phyloP scores from a whole-genome alignment of 2,113 vertebrate genomes.

The Sorex araneus region DNA sequence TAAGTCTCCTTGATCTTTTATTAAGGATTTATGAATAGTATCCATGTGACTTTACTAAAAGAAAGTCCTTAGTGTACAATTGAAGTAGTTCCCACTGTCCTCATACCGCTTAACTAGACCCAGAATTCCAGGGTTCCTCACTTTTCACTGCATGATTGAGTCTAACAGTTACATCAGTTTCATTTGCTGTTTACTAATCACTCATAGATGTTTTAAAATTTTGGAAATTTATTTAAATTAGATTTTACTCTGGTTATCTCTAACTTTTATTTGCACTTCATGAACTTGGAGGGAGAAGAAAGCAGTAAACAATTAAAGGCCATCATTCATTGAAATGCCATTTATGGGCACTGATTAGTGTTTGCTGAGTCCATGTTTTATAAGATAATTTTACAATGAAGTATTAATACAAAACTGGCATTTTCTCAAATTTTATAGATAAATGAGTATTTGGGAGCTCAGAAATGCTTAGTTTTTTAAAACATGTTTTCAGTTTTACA shows the following conservation, averaged over 20 bases:
- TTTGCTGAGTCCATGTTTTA: background rate
- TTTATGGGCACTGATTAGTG: background rate
- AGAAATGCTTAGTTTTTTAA: conserved; percentile 39
- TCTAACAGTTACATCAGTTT: background rate
- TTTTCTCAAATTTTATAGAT: conserved; percentile 20
- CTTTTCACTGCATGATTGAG: background rate
- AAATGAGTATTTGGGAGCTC: background rate
- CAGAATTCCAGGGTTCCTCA: conserved; percentile 2
- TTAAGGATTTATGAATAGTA: conserved; percentile 20
- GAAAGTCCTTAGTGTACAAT: background rate
- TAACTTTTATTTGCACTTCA: background rate
- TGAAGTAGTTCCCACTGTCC: background rate
- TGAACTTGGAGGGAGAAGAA: background rate
- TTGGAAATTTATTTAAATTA: background rate
- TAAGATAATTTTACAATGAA: conserved; percentile 22
- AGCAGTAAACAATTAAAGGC: background rate
- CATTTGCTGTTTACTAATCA: background rate
- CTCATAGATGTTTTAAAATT: conserved; percentile 7
- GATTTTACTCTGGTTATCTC: background rate
- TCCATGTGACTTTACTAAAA: conserved; percentile 22
- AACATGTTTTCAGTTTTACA: conserved; percentile 49
- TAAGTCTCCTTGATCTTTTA: background rate
- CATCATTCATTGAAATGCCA: background rate
- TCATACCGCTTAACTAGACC: background rate
- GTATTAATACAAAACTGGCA: background rate